Evolutionary conservation across 2,888 invertebrate genomes (phyloP), one percentile per base, ranked within the genome.

Genomic region (Andrena fulva): DNA sequence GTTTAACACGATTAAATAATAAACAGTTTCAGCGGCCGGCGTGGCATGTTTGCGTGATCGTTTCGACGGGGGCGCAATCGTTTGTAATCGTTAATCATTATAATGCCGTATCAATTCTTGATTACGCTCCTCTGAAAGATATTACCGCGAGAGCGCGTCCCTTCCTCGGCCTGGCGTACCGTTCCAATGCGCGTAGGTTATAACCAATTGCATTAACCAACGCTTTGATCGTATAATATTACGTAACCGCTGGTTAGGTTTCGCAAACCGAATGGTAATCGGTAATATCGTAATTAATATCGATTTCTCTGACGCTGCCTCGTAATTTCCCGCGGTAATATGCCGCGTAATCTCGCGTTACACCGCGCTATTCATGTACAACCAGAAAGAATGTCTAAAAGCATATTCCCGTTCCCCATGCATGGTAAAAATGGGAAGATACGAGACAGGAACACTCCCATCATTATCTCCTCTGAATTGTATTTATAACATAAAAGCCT

Each of bases 281-380:
- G 66, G 35, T 42, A 77, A 74, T 78, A 74, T 77, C 59, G 60
- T 73, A 78, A 78, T 78, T 78, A 77, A 78, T 74, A 74, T 78
- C 52, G 77, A 67, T 78, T 78, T 42, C 24, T 16, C 8, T 20
- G 42, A 24, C 31, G 5, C 27, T 10, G 35, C 16, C 31, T 20
- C 74, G 60, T 60, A 60, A 72, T 73, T 73, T 33, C 20, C 62
- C 24, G 10, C 24, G 2, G 31, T 31, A 64, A 70, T 71, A 64
- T 24, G 16, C 24, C 20, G 16, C 5, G 35, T 24, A 31, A 70
- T 63, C 42, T 33, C n/a, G 42, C 10, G 54, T 42, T 24, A 7
- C 42, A 5, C 31, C 42, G 42, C 31, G 27, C 33, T 33, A 20
- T 29, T 6, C 31, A 0, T 54, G 54, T 54, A 35, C 42, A 2